These are phyloP conservation scores for Calliphora vomitoria DNA, from an alignment of 2,888 invertebrate genomes.

Conservation along the genomic window DNA sequence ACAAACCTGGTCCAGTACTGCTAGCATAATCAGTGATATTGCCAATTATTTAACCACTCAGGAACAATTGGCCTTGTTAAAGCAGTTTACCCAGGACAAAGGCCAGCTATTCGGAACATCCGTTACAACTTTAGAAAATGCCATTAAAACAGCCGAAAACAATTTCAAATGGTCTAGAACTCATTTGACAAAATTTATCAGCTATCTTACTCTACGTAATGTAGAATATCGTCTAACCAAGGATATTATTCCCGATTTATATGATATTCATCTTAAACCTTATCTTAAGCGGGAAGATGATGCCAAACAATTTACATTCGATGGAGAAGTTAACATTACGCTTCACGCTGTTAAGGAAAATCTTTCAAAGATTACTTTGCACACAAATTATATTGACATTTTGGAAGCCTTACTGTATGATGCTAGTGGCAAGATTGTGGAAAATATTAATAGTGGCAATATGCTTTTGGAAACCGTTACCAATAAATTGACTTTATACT, in stretches of 20 bases:
- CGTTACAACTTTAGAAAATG: conserved; percentile 70
- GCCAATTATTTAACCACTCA: conserved; percentile 78
- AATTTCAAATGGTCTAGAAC: conserved; percentile 81
- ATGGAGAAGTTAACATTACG: neutral
- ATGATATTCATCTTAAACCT: conserved; percentile 3
- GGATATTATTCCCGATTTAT: neutral
- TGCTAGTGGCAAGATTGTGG: neutral
- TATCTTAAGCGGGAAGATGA: neutral
- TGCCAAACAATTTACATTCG: neutral
- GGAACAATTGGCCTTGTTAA: conserved; percentile 75
- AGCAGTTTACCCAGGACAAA: conserved; percentile 75
- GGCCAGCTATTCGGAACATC: conserved; percentile 76
- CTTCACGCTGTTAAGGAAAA: neutral
- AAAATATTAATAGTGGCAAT: neutral
- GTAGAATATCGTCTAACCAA: neutral
- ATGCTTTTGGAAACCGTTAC: neutral
- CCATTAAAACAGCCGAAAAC: conserved; percentile 76
- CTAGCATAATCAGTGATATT: conserved; percentile 76
- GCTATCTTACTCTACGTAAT: conserved; percentile 76
- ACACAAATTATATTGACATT: neutral
- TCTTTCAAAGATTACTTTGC: neutral
- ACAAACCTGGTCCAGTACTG: conserved; percentile 77
- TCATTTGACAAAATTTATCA: conserved; percentile 74
- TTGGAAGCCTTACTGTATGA: neutral
- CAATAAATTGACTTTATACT: neutral